Percentiles rank a stretch among this genome's conserved stretches.
These are phyloP conservation scores for Monopis laevigella DNA, from an alignment of 2,888 invertebrate species.

Conservation along the genomic window DNA sequence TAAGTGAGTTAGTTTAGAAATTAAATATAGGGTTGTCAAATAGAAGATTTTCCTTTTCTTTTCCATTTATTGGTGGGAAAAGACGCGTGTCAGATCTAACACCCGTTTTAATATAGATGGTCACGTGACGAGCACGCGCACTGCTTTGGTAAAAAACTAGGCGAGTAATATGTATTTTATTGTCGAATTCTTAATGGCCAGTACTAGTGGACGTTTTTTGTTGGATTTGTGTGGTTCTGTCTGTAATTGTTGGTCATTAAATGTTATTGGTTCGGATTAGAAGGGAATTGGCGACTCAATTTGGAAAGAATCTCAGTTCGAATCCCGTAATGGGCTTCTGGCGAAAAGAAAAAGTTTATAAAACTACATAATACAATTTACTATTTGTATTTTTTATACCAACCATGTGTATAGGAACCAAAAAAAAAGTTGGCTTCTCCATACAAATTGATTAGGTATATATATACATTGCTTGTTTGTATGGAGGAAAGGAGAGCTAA, in stretches of 20 bases:
- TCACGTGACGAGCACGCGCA: conserved; percentile 51
- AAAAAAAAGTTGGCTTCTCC: too few relatives aligned
- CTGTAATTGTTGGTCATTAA: conserved; percentile 2
- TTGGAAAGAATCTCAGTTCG: too few relatives aligned
- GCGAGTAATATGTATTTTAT: conserved; percentile 61
- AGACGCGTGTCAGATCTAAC: conserved; percentile 65
- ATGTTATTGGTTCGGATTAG: conserved; percentile 4
- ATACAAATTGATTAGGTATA: too few relatives aligned
- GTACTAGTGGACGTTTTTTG: conserved; percentile 47
- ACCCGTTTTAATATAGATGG: conserved; percentile 64
- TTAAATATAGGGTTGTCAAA: conserved; percentile 38
- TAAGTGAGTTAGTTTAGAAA: conserved; percentile 13
- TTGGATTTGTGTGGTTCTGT: conserved; percentile 43
- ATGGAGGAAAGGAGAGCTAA: too few relatives aligned
- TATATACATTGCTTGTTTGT: too few relatives aligned
- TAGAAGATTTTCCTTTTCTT: conserved; percentile 30
- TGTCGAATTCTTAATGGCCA: conserved; percentile 42
- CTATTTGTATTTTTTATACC: too few relatives aligned
- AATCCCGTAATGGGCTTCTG: too few relatives aligned
- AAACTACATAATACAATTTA: too few relatives aligned
- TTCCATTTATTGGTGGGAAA: conserved; percentile 60
- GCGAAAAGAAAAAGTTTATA: too few relatives aligned
- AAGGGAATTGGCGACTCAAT: not conserved
- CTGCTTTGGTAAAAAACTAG: conserved; percentile 61
- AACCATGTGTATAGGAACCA: too few relatives aligned